Percentiles rank a stretch among this genome's conserved stretches.
Evolutionary conservation across 2,113 vertebrate genomes (phyloP).

Genomic region (Datnioides undecimradiatus): DNA sequence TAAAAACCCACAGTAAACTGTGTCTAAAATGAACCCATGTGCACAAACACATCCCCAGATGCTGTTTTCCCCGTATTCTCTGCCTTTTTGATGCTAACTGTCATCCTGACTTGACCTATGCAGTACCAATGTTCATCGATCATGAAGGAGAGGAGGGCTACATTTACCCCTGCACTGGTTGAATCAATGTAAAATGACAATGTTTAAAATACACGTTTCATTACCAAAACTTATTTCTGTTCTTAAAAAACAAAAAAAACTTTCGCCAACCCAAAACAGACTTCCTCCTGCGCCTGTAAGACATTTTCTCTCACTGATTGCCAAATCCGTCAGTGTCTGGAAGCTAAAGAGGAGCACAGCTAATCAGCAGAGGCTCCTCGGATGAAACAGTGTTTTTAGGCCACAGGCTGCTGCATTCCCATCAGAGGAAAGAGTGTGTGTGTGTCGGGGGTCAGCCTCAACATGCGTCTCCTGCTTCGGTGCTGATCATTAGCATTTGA

Average conservation of each 20-base stretch:
- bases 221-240: background rate
- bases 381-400: slow-evolving; percentile 29
- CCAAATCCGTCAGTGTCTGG: background rate
- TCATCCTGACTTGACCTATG: slow-evolving; percentile 31
- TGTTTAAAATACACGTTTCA: background rate
- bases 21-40: background rate
- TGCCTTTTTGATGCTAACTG: background rate
- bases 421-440: background rate
- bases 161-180: background rate
- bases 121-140: background rate
- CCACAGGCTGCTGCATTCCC: background rate
- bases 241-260: background rate
- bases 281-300: background rate
- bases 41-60: background rate
- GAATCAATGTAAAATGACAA: slow-evolving; percentile 53
- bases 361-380: slow-evolving; percentile 1
- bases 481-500: slow-evolving; percentile 25
- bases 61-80: background rate
- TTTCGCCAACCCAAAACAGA: too few species aligned
- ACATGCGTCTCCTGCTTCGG: slow-evolving; percentile 3
- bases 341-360: background rate
- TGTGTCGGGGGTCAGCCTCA: background rate
- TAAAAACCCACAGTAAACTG: background rate
- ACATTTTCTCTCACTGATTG: background rate
- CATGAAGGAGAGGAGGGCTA: background rate